phyloP scores from a whole-genome alignment of 30 jellyfish, hydroid and myxozoan species.

The Mastigias papua region DNA sequence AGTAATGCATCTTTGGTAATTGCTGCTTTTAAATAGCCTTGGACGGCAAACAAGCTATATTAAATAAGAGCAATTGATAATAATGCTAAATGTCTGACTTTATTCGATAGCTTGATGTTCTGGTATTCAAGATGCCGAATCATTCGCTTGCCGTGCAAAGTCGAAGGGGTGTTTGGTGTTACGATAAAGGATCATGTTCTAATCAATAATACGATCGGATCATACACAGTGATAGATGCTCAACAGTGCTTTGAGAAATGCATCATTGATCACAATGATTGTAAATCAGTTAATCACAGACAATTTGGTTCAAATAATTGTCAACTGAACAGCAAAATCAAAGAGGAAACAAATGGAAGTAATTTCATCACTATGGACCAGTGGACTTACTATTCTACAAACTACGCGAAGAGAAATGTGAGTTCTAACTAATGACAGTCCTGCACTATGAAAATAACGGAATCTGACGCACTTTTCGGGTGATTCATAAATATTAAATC shows the following conservation, averaged over 20 bases:
- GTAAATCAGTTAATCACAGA: neutral
- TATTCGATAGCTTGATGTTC: neutral
- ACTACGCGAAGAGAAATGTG: neutral
- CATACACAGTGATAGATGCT: neutral
- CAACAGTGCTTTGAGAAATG: conserved; percentile 23
- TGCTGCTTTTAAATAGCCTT: no score
- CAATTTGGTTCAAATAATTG: neutral
- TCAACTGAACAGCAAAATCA: conserved; percentile 9
- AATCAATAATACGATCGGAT: neutral
- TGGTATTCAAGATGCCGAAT: conserved; percentile 23
- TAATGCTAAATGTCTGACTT: neutral
- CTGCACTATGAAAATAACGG: no score
- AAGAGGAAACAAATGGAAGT: neutral
- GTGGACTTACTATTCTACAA: conserved; percentile 29
- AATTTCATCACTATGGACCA: neutral
- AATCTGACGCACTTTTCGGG: no score
- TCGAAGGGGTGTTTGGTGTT: conserved; percentile 18
- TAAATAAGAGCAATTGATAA: no score
- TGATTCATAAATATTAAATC: no score
- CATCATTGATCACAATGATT: neutral
- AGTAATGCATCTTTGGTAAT: no score
- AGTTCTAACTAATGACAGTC: no score
- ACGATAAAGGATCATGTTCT: neutral
- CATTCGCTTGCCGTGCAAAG: conserved; percentile 36
- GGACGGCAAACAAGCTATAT: no score